phyloP scores from a whole-genome alignment of 1,140 invertebrate genomes.

The Artemia franciscana region DNA sequence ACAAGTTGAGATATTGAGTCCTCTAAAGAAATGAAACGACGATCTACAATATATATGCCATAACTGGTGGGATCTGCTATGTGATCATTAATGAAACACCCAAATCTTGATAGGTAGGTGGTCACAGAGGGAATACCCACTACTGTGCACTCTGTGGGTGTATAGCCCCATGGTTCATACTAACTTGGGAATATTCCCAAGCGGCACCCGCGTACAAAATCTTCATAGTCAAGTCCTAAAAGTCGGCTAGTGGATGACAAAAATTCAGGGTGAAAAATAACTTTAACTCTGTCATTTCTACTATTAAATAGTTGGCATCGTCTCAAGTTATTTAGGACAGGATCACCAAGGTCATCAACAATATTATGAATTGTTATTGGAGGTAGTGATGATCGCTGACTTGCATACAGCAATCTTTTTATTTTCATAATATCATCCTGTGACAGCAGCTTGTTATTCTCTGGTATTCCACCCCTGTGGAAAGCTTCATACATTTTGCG shows the following conservation, averaged over 20 bases:
- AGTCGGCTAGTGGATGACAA: conserved; percentile 91
- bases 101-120: conserved; percentile 93
- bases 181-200: conserved; percentile 96
- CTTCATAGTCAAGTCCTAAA: conserved; percentile 95
- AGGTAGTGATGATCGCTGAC: conserved; percentile 71
- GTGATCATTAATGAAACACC: conserved; percentile 97
- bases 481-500: conserved; percentile 85
- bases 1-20: conserved; percentile 81
- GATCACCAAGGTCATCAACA: conserved; percentile 76
- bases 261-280: conserved; percentile 98
- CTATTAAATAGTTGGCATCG: conserved; percentile 90
- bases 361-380: conserved; percentile 98
- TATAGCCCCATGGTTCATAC: conserved; percentile 99
- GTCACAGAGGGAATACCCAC: conserved; percentile 97
- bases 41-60: conserved; percentile 94
- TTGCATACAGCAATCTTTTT: conserved; percentile 83
- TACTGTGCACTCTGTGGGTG: conserved; percentile 96
- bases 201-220: conserved; percentile 97
- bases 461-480: conserved; percentile 62
- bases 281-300: conserved; percentile 81
- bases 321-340: conserved; percentile 61
- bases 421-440: conserved; percentile 87
- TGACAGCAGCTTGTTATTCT: conserved; percentile 50
- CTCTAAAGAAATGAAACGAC: conserved; percentile 63
- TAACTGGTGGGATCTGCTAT: conserved; percentile 94